Conservation (phyloP, 2,888 invertebrate genomes). For the Coecobrya sp. region DNA sequence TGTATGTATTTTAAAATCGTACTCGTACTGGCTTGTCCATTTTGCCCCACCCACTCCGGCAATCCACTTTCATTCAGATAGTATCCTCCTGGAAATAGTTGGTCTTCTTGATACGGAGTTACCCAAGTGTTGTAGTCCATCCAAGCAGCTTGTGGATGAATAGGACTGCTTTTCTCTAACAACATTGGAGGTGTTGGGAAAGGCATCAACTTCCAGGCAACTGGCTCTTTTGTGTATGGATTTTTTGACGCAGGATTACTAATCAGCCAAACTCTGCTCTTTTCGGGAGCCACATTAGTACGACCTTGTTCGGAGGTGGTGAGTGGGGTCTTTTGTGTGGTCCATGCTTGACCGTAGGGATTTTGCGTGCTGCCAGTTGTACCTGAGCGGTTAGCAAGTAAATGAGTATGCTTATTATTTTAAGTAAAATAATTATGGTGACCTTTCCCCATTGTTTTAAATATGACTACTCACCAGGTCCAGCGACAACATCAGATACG, state of each 20-base stretch:
- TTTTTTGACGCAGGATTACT: slow-evolving; percentile 47
- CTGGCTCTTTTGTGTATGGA: slow-evolving; percentile 59
- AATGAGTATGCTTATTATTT: not conserved
- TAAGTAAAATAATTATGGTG: not conserved
- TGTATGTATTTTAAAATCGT: not conserved
- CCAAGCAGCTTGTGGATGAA: slow-evolving; percentile 67
- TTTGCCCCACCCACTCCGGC: slow-evolving; percentile 74
- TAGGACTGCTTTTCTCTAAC: slow-evolving; percentile 69
- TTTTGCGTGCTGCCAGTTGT: slow-evolving; percentile 58
- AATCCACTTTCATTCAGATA: slow-evolving; percentile 80
- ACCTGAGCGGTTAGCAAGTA: not conserved
- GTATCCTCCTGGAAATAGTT: slow-evolving; percentile 78
- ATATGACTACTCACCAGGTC: not conserved
- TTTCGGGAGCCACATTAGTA: slow-evolving; percentile 41
- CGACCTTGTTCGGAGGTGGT: slow-evolving; percentile 65
- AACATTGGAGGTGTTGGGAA: slow-evolving; percentile 50
- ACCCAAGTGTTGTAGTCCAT: slow-evolving; percentile 81
- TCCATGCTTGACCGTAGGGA: slow-evolving; percentile 80
- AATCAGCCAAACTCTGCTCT: slow-evolving; percentile 71
- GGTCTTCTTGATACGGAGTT: slow-evolving; percentile 77
- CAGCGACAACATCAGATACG: slow-evolving; percentile 59
- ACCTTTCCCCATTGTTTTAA: not conserved
- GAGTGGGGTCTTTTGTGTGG: slow-evolving; percentile 10
- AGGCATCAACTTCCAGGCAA: slow-evolving; percentile 72
- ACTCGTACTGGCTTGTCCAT: slow-evolving; percentile 69